Evolutionary conservation across 2,797 vertebrate species (phyloP).

Genomic region (Brachyrhaphis roseni): DNA sequence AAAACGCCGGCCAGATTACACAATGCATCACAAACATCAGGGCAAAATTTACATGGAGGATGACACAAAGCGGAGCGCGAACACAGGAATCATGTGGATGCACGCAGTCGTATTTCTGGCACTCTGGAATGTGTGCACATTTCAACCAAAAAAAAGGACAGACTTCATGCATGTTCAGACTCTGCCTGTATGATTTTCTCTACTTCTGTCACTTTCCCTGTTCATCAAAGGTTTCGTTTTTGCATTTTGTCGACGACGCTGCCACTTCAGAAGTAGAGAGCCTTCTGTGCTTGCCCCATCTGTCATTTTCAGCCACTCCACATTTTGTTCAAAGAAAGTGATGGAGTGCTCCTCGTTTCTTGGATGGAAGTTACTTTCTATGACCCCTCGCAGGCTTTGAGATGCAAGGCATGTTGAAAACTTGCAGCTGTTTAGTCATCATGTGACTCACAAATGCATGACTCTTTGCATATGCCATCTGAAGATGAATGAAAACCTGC

Average conservation of each 20-base stretch:
- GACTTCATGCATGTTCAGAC: constrained; percentile 7
- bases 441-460: not conserved
- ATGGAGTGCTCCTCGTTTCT: constrained; percentile 22
- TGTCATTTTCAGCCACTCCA: constrained; percentile 28
- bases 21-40: constrained; percentile 20
- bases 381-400: not conserved
- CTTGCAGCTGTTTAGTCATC: not conserved
- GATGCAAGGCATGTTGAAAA: not conserved
- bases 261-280: constrained; percentile 26
- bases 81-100: constrained; percentile 3
- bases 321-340: constrained; percentile 29
- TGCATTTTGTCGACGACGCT: constrained; percentile 19
- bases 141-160: constrained; percentile 6
- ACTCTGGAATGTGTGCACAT: not conserved
- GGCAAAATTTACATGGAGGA: not conserved
- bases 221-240: constrained; percentile 21
- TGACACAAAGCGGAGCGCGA: constrained; percentile 1
- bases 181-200: not conserved
- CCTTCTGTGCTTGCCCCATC: not conserved
- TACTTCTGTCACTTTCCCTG: not conserved
- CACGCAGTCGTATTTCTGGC: constrained; percentile 8
- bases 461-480: not conserved
- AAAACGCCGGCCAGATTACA: constrained; percentile 13
- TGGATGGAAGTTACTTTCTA: constrained; percentile 5
- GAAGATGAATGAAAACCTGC: not conserved